Base-by-base conservation (phyloP, 2,113 vertebrate species). In the Australoheros scitulus region DNA sequence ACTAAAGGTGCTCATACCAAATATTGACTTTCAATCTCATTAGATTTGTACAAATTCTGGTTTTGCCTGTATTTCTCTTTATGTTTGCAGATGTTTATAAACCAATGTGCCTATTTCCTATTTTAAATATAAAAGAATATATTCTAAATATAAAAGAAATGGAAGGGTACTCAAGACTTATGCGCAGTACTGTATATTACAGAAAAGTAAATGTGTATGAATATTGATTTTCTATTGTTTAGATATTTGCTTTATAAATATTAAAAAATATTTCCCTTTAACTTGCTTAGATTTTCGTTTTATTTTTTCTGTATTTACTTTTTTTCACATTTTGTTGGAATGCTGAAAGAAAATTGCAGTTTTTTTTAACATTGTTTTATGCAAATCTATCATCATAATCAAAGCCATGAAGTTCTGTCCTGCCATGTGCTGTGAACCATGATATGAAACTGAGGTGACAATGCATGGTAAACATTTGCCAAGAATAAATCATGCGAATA, bases 401-500 rank as follows among this genome's bases (percentile, higher is more conserved):
- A 70, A 83, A 79, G 36, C 10, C 26, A 52, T 26, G 52, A 65
- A 79, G 43, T 82, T n/a, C 68, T 79, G 2, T n/a, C 43, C 2
- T 79, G 50, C 41, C 11, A 56, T 83, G 61, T 75, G 57, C 59
- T 82, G 50, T 79, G 77, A 81, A 22, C 47, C 82, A 14, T 43
- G 75, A 80, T 57, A 22, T 60, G 65, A 81, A 78, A 61, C 34
- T 55, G 59, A 74, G 57, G 75, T 79, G 65, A 65, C 57, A 61
- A 56, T 34, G 70, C 80, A 84, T 56, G 52, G 65, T 76, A 57
- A 87, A 87, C 55, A 72, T 77, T 82, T 74, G 20, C 77, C 26
- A 47, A 72, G 36, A 85, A 84, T 84, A 89, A 86, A 85, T 56
- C 24, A 11, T 11, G 52, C 63, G 47, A 75, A 61, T 36, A 38